A percentile compares a stretch with the other conserved stretches of the same genome.
phyloP scores from a whole-genome alignment of 2,797 vertebrate species.

The Pangasius larnaudii region DNA sequence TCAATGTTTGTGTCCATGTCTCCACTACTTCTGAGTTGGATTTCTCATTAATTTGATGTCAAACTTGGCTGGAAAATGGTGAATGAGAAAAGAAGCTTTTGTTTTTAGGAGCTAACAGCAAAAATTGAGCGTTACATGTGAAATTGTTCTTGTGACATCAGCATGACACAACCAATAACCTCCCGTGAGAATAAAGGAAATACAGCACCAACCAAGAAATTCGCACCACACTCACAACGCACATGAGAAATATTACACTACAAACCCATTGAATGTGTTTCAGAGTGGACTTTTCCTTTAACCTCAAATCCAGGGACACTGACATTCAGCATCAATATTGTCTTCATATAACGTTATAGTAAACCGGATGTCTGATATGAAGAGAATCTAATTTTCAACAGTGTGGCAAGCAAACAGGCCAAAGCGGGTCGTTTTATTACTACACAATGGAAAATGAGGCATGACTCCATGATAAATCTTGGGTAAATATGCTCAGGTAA shows the following conservation, averaged over 20 bases:
- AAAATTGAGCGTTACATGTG: too few relatives aligned
- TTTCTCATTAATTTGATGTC: neutral
- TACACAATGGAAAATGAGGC: neutral
- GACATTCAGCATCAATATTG: neutral
- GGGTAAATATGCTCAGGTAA: conserved; percentile 43
- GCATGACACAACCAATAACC: neutral
- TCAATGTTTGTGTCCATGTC: neutral
- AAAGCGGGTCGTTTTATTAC: conserved; percentile 5
- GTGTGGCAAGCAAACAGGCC: neutral
- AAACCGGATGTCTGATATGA: neutral
- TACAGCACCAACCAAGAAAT: neutral
- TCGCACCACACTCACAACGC: neutral
- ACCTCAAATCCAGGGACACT: neutral
- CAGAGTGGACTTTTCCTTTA: neutral
- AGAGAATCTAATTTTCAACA: neutral
- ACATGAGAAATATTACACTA: neutral
- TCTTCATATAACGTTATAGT: neutral
- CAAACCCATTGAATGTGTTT: neutral
- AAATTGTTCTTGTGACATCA: neutral
- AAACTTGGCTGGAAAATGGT: neutral
- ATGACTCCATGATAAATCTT: conserved; percentile 27
- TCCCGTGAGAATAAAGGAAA: neutral
- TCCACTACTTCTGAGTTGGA: neutral
- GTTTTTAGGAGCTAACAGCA: too few relatives aligned
- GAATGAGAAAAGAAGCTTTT: neutral